Base-by-base conservation (phyloP, 2,797 vertebrate species). In the Erpetoichthys calabaricus region DNA sequence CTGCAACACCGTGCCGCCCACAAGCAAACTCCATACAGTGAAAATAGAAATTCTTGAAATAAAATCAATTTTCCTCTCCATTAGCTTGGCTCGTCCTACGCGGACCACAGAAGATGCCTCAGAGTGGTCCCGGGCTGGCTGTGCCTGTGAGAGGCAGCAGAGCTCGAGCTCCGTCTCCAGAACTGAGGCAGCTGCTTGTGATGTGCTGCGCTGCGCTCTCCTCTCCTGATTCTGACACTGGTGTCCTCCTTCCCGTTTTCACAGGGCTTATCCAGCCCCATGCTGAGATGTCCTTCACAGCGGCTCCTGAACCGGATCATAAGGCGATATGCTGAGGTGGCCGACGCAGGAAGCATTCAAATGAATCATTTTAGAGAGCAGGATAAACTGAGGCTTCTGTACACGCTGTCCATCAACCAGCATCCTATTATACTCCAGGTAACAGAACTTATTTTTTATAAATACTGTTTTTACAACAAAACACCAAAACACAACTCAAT, bases 381-480 rank as follows among this genome's bases (percentile, higher is more conserved):
- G 3, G 86, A 89, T 74, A 89, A 85, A 62, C 65, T 91, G 53
- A 78, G 84, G n/a, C 82, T 90, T 41, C 75, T 90, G 5, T 91
- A 88, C 66, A 91, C 87, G 0, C 73, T 91, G 42, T 74, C 88
- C 49, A 77, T 88, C 67, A 91, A 85, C 55, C 62, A 84, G 1
- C 85, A 88, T 45, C 85, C 86, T 63, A 84, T 89, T 62, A 61
- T 89, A 45, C 59, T 87, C 42, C 89, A 89, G 86, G 86, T 87
- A 77, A 0, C 56, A 64, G 51, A 41, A 8, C 9, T 8, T 8
- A 8, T 6, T 42, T 45, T 52, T 25, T n/a, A 52, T 49, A n/a
- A 8, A 25, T 42, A 49, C 5, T 43, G n/a, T 43, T 47, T 41
- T 50, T 6, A 7, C 44, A 41, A 8, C 6, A 42, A 25, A 25